Base-by-base conservation (phyloP, 2,888 invertebrate genomes). In the Eueremaeus valkanovi region DNA sequence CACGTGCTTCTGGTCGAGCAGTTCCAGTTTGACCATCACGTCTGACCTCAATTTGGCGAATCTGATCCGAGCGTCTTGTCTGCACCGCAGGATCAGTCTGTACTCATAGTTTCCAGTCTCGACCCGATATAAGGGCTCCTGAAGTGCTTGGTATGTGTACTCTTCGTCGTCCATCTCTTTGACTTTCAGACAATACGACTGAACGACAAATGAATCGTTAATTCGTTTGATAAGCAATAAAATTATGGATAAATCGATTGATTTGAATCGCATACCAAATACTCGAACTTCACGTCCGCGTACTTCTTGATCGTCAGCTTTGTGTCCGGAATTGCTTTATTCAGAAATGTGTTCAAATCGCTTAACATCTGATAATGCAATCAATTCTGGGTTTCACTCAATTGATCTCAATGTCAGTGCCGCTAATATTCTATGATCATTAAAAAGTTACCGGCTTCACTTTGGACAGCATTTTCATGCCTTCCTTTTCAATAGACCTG, bases 141-240 rank as follows among this genome's bases (percentile, higher is more conserved):
- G 95, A 18, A 98, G 82, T 0, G 92, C 90, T 8, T 79, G 79
- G 82, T 92, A 97, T 66, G 92, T 93, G 79, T 95, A 94, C 81
- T 98, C 97, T 82, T 99, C 99, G 82, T 99, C 99, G 81, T 99
- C 99, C 93, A 99, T 92, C 84, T 99, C 99, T 83, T 99, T 99
- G 0, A 99, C 95, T 85, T 99, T 99, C 75, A 99, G 86, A 82
- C 99, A 99, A 83, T 99, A 99, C 0, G 98, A 98, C 75, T 85
- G 78, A n/a, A n/a, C n/a, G n/a, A n/a, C n/a, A n/a, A n/a, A n/a
- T n/a, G n/a, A n/a, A n/a, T n/a, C n/a, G n/a, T n/a, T n/a, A n/a
- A n/a, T n/a, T n/a, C n/a, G n/a, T n/a, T n/a, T n/a, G n/a, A n/a
- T n/a, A n/a, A n/a, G n/a, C n/a, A n/a, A 29, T 31, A 58, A 58